Base-by-base conservation (phyloP, 2,113 vertebrate genomes). In the Pseudolaguvia tuberculata region DNA sequence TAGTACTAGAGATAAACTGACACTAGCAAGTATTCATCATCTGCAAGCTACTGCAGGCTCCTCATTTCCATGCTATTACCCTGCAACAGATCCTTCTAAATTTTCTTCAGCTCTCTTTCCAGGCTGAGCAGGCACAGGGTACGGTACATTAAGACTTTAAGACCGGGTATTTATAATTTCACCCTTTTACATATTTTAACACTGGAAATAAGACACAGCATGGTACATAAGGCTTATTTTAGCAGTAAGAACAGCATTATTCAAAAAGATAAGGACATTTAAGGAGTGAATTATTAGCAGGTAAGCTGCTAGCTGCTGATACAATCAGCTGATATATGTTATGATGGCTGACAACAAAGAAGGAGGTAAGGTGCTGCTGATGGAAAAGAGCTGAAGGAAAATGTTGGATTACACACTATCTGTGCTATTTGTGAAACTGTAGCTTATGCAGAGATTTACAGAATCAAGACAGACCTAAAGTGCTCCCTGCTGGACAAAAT, bases 401-500 rank as follows among this genome's bases (percentile, higher is more conserved):
- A 68, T 27, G 27, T 23, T 39, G 58, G 17, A 77, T 62, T 63
- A 63, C 51, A 63, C 55, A 31, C 3, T 52, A 39, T 70, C 51
- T 56, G 39, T 68, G 53, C 62, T 67, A 56, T 70, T 53, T 53
- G 39, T 70, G 52, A 71, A 68, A 35, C 51, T 21, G 25, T 51
- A 35, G 48, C n/a, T 56, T 35, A 27, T 7, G 1, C 2, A 13
- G 5, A 2, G 17, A 48, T 52, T 17, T 47, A 15, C 17, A n/a
- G 1, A 13, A 47, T 59, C 20, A 50, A 17, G 3, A 68, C 72
- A 73, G 79, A 70, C 57, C 53, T 76, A 81, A 81, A 86, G 82
- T 81, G 52, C 87, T 13, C 83, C 78, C 87, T 87, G 79, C 80
- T 86, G 89, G 84, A 0, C 3, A 77, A 80, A 61, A 39, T 10